A percentile compares a stretch with the other conserved stretches of the same genome.
Conservation (phyloP, 2,113 vertebrate genomes). For the Plecturocebus donacophilus region DNA sequence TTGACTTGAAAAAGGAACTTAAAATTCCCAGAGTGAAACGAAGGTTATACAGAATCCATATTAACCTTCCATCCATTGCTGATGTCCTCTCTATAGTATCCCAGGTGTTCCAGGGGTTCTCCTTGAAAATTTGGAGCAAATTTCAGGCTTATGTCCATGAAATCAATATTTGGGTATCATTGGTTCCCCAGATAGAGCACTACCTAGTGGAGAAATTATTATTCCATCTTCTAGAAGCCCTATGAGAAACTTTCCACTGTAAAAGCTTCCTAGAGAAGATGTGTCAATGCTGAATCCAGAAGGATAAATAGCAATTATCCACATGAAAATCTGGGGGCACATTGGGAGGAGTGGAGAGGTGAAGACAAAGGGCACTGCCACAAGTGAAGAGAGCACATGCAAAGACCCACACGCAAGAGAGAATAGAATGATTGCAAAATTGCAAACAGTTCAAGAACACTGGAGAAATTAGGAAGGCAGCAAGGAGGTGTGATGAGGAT, state of each 20-base stretch:
- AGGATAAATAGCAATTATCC: not conserved
- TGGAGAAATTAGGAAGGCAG: not conserved
- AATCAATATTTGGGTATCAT: not conserved
- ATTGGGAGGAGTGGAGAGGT: not conserved
- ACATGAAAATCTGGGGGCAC: not conserved
- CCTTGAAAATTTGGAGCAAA: not conserved
- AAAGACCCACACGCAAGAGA: not conserved
- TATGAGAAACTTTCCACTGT: not conserved
- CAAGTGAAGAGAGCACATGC: not conserved
- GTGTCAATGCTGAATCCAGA: not conserved
- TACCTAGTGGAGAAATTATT: not conserved
- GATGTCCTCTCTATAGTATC: not conserved
- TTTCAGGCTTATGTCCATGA: not conserved
- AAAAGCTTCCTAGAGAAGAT: not conserved
- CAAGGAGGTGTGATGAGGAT: not conserved
- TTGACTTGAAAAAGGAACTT: slow-evolving; percentile 6
- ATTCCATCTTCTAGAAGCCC: not conserved
- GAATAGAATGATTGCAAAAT: not conserved
- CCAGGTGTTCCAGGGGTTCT: not conserved
- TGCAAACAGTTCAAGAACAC: not conserved
- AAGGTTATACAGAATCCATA: not conserved
- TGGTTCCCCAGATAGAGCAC: not conserved
- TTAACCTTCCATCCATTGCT: not conserved
- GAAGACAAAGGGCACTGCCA: not conserved
- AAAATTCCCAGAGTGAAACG: not conserved